phyloP scores from a whole-genome alignment of 2,113 vertebrate species.

The Rhegmatorhina hoffmannsi region DNA sequence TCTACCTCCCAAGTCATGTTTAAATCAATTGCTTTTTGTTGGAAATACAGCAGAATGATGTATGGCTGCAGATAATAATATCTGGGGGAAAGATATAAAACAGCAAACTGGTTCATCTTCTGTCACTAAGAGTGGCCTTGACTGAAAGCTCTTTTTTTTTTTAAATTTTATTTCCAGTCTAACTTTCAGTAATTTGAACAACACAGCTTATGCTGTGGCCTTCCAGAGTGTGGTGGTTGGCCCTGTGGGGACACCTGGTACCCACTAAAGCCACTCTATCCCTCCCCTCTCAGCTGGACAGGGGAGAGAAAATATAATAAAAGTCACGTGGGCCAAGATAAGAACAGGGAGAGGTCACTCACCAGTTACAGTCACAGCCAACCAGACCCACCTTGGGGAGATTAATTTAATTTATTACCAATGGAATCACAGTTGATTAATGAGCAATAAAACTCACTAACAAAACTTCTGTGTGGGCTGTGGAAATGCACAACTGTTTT shows the following conservation, averaged over 20 bases:
- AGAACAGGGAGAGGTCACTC: neutral
- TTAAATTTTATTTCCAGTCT: neutral
- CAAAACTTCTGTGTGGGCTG: neutral
- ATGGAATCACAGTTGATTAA: neutral
- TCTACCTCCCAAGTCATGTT: neutral
- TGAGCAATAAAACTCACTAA: neutral
- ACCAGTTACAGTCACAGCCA: fast-evolving
- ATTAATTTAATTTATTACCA: neutral
- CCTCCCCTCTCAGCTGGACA: neutral
- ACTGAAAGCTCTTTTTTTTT: neutral
- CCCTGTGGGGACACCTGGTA: neutral
- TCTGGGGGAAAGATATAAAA: neutral
- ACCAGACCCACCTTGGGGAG: neutral
- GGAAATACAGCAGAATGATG: neutral
- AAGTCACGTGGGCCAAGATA: fast-evolving
- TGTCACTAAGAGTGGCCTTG: neutral
- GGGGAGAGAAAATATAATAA: neutral
- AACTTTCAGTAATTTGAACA: neutral
- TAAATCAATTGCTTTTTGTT: neutral
- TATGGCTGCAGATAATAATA: neutral
- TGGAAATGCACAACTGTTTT: neutral
- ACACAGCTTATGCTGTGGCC: neutral
- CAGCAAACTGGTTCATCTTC: neutral
- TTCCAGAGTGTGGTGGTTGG: neutral
- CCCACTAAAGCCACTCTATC: neutral